Evolutionary conservation across 2,113 vertebrate species (phyloP).

Genomic region (Osmerus mordax): DNA sequence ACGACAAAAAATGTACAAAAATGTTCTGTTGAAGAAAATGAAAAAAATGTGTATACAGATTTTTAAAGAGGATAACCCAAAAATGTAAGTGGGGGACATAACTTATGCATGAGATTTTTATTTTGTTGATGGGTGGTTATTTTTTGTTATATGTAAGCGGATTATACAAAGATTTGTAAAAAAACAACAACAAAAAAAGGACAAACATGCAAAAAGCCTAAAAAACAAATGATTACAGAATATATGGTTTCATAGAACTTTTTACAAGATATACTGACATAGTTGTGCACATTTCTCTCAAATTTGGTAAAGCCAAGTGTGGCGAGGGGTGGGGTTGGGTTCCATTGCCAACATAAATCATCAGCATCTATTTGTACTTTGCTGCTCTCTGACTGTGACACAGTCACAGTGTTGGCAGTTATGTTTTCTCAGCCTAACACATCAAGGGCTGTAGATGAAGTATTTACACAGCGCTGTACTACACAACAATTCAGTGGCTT

Average conservation of each 20-base stretch:
- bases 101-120: constrained; percentile 73
- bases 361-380: constrained; percentile 68
- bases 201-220: constrained; percentile 24
- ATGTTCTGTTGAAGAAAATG: constrained; percentile 48
- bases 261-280: constrained; percentile 62
- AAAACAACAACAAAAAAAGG: constrained; percentile 33
- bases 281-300: constrained; percentile 51
- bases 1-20: constrained; percentile 27
- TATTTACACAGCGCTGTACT: constrained; percentile 30
- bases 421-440: constrained; percentile 37
- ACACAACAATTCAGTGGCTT: constrained; percentile 33
- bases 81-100: constrained; percentile 63
- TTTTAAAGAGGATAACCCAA: constrained; percentile 56
- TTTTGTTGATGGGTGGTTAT: constrained; percentile 57
- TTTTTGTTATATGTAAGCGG: constrained; percentile 65
- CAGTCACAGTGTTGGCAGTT: constrained; percentile 40
- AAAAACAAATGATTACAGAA: constrained; percentile 31
- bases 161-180: constrained; percentile 70
- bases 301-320: constrained; percentile 48
- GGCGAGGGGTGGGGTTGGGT: constrained; percentile 40
- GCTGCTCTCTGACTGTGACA: constrained; percentile 37
- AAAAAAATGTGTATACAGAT: constrained; percentile 47
- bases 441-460: constrained; percentile 25
- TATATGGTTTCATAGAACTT: constrained; percentile 69
- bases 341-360: constrained; percentile 71